These are phyloP conservation scores for Styela plicata DNA, from an alignment of 23 tunicate genomes.

Conservation along the genomic window DNA sequence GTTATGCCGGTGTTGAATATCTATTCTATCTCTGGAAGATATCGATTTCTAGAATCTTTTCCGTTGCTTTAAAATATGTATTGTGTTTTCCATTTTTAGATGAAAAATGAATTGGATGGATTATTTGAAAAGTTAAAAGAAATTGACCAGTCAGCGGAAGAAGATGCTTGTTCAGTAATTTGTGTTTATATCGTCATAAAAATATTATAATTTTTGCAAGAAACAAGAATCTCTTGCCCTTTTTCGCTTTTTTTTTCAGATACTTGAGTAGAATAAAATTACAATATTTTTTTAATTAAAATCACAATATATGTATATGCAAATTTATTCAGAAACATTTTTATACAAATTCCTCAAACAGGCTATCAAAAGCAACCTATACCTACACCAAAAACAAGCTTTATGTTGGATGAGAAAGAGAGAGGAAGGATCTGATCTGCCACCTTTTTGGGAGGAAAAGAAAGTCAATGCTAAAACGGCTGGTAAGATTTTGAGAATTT, in stretches of 20 bases:
- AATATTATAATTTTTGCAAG: too few relatives aligned
- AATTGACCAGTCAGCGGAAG: conserved; percentile 31
- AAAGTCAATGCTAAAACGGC: not conserved
- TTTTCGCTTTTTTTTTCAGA: too few relatives aligned
- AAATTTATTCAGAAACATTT: not conserved
- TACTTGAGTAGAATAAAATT: too few relatives aligned
- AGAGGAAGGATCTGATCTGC: conserved; percentile 26
- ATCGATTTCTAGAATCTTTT: too few relatives aligned
- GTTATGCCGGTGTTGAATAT: too few relatives aligned
- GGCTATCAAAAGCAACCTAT: conserved; percentile 22
- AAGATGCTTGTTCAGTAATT: conserved; percentile 20
- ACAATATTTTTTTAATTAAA: not conserved
- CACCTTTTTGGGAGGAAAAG: conserved; percentile 43
- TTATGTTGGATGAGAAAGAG: conserved; percentile 40
- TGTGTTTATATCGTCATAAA: too few relatives aligned
- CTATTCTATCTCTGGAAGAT: too few relatives aligned
- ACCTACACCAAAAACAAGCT: conserved; percentile 38
- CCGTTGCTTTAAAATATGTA: too few relatives aligned
- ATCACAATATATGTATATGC: not conserved
- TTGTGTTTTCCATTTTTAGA: too few relatives aligned
- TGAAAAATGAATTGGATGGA: conserved; percentile 30
- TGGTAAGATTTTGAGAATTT: too few relatives aligned
- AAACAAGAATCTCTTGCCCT: too few relatives aligned
- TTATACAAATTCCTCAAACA: too few relatives aligned
- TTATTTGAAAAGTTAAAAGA: conserved; percentile 42